Base-by-base conservation (phyloP, 2,888 invertebrate genomes). In the Lasioglossum villosulum region DNA sequence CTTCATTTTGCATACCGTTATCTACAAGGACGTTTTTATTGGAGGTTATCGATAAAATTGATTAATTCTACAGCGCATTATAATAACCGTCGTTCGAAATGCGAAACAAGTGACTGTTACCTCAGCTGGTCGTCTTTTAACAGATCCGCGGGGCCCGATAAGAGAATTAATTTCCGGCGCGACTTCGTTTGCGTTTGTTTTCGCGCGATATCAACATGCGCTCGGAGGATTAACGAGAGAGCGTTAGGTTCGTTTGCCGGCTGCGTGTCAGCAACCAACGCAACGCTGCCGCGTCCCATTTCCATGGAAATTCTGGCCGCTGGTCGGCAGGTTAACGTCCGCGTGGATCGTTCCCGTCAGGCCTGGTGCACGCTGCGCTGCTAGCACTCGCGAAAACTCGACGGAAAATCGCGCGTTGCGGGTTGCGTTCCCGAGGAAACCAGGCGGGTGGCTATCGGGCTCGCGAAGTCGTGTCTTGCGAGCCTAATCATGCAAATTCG, bases 281-380 rank as follows among this genome's bases (percentile, higher is more conserved):
- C 73, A 75, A 70, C 78, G 71, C 52, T 3, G n/a, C 52, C 39
- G 45, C 39, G 79, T 79, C 86, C 90, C 86, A 90, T 90, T 90
- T 90, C 88, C 84, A 90, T 90, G 88, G 90, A 87, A 90, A 90
- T 90, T 84, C 84, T 34, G 72, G 71, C 68, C 59, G 48, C 71
- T 79, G 52, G 52, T 8, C 75, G 39, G 56, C 52, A 23, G 81
- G 72, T 75, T 75, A 75, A 72, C 81, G 75, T 10, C 79, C 71
- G 71, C 27, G 76, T 73, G 72, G 73, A 34, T 78, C n/a, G 30
- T 63, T 27, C 59, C 59, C 82, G 71, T 66, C 45, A 48, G 59
- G 42, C 78, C 4, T 52, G 52, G 52, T 39, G 23, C 70, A 59
- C 66, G 59, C 59, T 27, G 59, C 56, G 23, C 23, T 8, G 56